Evolutionary conservation across 1,140 invertebrate species (phyloP).

Genomic region (Heliconius hermathena): DNA sequence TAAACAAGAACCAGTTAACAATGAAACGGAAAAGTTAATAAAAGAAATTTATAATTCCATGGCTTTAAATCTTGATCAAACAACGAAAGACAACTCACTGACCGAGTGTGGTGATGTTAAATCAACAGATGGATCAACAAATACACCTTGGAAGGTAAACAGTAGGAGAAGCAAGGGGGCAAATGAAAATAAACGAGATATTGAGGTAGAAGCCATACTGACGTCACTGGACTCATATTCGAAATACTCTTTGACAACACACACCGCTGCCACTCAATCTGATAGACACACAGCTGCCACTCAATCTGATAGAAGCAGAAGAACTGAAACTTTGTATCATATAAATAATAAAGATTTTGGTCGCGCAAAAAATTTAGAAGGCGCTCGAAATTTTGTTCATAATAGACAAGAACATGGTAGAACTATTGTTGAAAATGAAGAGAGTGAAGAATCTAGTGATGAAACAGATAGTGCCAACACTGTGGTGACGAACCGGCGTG

Average conservation of each 20-base stretch:
- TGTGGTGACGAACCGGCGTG: neutral
- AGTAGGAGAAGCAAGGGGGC: neutral
- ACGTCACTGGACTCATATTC: neutral
- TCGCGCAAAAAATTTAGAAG: too few species aligned
- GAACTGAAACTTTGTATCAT: slow-evolving; percentile 16
- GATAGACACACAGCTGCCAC: slow-evolving; percentile 22
- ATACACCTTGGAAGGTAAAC: slow-evolving; percentile 17
- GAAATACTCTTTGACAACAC: neutral
- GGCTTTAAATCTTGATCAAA: slow-evolving; percentile 53
- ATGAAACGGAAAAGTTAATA: slow-evolving; percentile 70
- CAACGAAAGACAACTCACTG: slow-evolving; percentile 52
- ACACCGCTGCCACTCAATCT: slow-evolving; percentile 25
- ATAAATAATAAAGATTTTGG: neutral
- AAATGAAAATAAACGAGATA: slow-evolving; percentile 25
- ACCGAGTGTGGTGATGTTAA: slow-evolving; percentile 52
- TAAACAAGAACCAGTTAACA: slow-evolving; percentile 32
- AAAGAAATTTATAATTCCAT: slow-evolving; percentile 75
- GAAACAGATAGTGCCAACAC: slow-evolving; percentile 40
- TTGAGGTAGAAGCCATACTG: slow-evolving; percentile 37
- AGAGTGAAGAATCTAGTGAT: slow-evolving; percentile 16
- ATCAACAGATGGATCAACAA: slow-evolving; percentile 26
- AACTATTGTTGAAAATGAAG: slow-evolving; percentile 26
- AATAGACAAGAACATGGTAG: neutral
- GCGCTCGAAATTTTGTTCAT: neutral
- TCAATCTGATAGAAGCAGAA: slow-evolving; percentile 27